These are phyloP conservation scores for Grallaria varia DNA, from an alignment of 2,113 vertebrate genomes.

Conservation along the genomic window DNA sequence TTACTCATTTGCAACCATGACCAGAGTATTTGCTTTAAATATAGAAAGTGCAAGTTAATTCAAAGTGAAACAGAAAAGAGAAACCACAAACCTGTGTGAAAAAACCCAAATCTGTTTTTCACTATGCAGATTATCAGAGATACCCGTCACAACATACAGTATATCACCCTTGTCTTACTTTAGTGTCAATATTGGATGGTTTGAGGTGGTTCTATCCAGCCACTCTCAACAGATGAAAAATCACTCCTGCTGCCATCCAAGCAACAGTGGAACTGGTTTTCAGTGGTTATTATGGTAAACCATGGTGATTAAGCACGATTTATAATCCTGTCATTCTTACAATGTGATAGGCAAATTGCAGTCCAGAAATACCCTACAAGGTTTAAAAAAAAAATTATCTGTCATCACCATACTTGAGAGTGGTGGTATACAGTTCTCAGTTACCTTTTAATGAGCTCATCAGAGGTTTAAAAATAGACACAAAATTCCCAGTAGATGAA, in stretches of 20 bases:
- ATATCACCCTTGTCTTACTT: not conserved
- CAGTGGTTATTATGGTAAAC: not conserved
- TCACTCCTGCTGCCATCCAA: not conserved
- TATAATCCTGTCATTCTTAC: not conserved
- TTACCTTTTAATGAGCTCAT: not conserved
- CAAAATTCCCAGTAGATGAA: not conserved
- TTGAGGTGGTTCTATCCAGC: not conserved
- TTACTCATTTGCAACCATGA: not conserved
- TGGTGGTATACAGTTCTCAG: not conserved
- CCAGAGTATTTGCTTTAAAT: not conserved
- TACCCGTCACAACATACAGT: not conserved
- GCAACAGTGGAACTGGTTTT: not conserved
- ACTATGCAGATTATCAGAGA: not conserved
- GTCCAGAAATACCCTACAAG: not conserved
- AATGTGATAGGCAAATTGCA: not conserved
- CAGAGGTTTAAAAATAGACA: slow-evolving; percentile 22
- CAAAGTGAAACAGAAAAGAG: not conserved
- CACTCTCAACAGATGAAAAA: not conserved
- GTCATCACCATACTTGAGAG: not conserved
- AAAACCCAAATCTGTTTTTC: not conserved
- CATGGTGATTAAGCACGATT: not conserved
- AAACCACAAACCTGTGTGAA: not conserved
- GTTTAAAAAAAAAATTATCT: not conserved
- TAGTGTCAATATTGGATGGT: not conserved
- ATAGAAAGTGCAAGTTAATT: not conserved